Conservation (phyloP, 2,113 vertebrate species). For the Dolichallabes microphthalmus region DNA sequence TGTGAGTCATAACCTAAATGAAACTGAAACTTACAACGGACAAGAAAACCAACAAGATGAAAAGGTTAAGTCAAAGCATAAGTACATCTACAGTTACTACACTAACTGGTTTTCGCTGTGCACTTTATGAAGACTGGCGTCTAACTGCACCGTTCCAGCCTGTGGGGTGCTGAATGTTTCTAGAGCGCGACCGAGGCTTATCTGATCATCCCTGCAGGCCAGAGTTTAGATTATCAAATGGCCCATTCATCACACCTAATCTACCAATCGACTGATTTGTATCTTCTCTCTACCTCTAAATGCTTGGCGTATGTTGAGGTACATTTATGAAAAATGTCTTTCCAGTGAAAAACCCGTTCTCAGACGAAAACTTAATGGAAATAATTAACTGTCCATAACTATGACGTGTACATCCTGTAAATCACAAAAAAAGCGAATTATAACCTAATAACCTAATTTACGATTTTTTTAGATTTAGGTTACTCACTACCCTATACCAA, state of each 20-base stretch:
- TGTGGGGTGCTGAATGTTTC: slow-evolving; percentile 31
- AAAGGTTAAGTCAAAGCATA: not conserved
- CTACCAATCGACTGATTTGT: slow-evolving; percentile 73
- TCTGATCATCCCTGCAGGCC: slow-evolving; percentile 47
- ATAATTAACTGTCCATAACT: not conserved
- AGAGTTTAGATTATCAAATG: slow-evolving; percentile 66
- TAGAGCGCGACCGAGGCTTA: slow-evolving; percentile 20
- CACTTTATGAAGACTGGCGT: not conserved
- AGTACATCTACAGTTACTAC: not conserved
- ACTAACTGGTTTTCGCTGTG: slow-evolving; percentile 1
- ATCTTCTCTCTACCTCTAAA: slow-evolving; percentile 62
- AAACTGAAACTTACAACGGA: not conserved
- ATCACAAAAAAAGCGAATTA: not conserved
- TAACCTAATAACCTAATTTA: not conserved
- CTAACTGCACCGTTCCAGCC: not conserved
- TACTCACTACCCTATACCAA: not conserved
- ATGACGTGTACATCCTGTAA: not conserved
- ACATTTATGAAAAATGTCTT: not conserved
- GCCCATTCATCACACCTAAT: slow-evolving; percentile 76
- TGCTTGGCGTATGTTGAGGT: not conserved
- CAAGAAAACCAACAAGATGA: not conserved
- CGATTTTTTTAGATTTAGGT: not conserved
- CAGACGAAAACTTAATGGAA: not conserved
- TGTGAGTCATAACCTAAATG: no score
- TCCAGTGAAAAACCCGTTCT: not conserved